These are phyloP conservation scores for Cassiopea xamachana DNA, from an alignment of 30 jellyfish, hydroid and myxozoan genomes.

Conservation along the genomic window DNA sequence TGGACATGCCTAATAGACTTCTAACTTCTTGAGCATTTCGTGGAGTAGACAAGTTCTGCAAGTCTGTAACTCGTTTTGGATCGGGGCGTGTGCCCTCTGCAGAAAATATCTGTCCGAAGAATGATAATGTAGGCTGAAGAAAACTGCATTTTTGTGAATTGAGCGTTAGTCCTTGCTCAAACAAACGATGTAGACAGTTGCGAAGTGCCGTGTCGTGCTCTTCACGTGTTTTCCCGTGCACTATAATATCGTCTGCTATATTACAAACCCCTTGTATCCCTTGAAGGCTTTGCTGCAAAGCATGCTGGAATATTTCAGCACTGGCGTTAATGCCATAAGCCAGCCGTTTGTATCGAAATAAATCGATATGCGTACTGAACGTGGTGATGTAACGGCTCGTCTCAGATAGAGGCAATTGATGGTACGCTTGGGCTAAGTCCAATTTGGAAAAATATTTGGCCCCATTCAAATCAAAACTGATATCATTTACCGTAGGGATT, in stretches of 20 bases:
- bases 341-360: constrained; percentile 43
- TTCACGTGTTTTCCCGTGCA: constrained; percentile 42
- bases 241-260: constrained; percentile 75
- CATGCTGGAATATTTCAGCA: constrained; percentile 64
- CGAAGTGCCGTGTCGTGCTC: constrained; percentile 51
- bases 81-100: constrained; percentile 69
- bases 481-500: constrained; percentile 67
- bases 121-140: constrained; percentile 10
- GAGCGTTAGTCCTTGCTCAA: constrained; percentile 47
- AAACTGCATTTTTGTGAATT: constrained; percentile 47
- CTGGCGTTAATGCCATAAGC: constrained; percentile 30
- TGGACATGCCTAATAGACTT: constrained; percentile 64
- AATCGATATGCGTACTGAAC: constrained; percentile 54
- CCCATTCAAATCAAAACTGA: constrained; percentile 38
- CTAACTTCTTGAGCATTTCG: constrained; percentile 59
- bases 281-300: constrained; percentile 44
- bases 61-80: constrained; percentile 29
- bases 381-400: constrained; percentile 61
- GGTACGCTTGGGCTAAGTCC: constrained; percentile 62
- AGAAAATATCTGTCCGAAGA: constrained; percentile 56
- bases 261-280: constrained; percentile 24
- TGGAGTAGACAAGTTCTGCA: constrained; percentile 30
- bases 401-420: constrained; percentile 50
- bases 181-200: constrained; percentile 41
- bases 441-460: constrained; percentile 51